These are phyloP conservation scores for Hydrochoerus hydrochaeris DNA, from an alignment of 2,113 vertebrate genomes.

Conservation along the genomic window DNA sequence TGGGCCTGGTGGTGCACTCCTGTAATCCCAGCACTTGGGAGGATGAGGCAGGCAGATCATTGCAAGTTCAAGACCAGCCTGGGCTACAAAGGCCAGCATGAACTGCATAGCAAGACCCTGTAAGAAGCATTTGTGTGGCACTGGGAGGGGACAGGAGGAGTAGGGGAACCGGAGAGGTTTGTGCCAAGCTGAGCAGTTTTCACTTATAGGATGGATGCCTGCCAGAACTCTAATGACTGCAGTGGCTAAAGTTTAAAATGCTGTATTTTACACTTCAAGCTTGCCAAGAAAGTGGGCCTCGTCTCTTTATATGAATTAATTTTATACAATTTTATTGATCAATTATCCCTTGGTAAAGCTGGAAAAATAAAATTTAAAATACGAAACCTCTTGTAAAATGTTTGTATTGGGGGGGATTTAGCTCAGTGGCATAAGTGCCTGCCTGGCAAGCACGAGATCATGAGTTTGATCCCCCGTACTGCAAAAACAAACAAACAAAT, in stretches of 20 bases:
- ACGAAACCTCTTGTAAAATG: not conserved
- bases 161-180: too few relatives aligned
- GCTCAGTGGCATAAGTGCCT: too few relatives aligned
- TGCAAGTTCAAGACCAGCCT: too few relatives aligned
- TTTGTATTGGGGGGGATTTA: too few relatives aligned
- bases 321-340: not conserved
- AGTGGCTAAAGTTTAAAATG: not conserved
- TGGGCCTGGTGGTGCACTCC: too few relatives aligned
- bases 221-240: not conserved
- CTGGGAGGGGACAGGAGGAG: accelerated
- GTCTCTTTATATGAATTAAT: not conserved
- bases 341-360: not conserved
- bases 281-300: not conserved
- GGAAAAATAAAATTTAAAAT: not conserved
- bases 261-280: not conserved
- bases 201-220: not conserved
- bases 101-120: too few relatives aligned
- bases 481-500: too few relatives aligned
- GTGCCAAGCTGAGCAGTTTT: not conserved
- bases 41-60: too few relatives aligned
- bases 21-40: too few relatives aligned
- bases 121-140: not conserved
- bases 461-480: too few relatives aligned
- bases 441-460: too few relatives aligned
- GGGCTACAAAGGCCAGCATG: too few relatives aligned